Base-by-base conservation (phyloP, 2,888 invertebrate species). In the Diogma glabrata region DNA sequence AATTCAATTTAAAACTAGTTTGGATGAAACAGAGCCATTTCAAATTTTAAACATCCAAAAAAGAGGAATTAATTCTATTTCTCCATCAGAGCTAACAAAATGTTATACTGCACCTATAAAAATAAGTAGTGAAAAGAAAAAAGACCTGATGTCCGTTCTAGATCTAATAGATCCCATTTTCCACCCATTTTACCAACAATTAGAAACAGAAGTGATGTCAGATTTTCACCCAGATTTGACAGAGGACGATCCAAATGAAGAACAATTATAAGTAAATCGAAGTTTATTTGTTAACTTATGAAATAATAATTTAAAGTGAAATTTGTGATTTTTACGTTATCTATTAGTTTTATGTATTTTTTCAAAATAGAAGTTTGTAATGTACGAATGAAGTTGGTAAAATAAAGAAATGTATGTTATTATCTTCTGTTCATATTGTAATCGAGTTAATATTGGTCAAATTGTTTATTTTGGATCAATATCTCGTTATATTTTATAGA, bases 91-190 rank as follows among this genome's bases (percentile, higher is more conserved):
- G 4, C 14, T 36, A n/a, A 36, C 36, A 36, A 36, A 36, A 14
- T 36, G 36, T 36, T 12, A 36, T 14, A 14, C 36, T 36, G 36
- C 12, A 3, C 36, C 3, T 16, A 36, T 36, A 36, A 12, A 14
- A 36, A n/a, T 36, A 36, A 36, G 36, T 6, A 14, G 10, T 36
- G 38, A 38, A 38, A 38, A 38, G 38, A 38, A 38, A 38, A 30
- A 30, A 14, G 30, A 30, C 9, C 30, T 30, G 9, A 5, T 30
- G 14, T 30, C 30, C 9, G 30, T 30, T 5, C 30, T 30, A 3
- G 30, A 3, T 3, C 30, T 30, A 30, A 30, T 30, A 5, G 30
- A 30, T 30, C 3, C 30, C 30, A 5, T 3, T 30, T 14, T 16
- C 38, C 38, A 38, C 16, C 38, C 6, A 14, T 38, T 38, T 38